Evolutionary conservation across 53 echinoderm and acorn worm genomes (phyloP).

Genomic region (Mesocentrotus franciscanus): DNA sequence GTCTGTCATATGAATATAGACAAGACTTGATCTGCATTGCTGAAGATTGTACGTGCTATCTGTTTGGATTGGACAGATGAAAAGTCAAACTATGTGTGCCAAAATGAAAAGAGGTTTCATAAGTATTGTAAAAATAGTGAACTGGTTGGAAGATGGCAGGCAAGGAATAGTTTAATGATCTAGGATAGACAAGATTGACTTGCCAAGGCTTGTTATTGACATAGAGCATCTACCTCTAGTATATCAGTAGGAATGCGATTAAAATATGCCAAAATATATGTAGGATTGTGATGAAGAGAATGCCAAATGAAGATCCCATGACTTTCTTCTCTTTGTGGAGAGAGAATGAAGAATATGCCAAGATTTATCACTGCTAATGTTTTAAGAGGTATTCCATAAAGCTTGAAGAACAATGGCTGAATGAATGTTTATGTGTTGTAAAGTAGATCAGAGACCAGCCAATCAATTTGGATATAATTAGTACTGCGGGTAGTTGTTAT

Average conservation of each 20-base stretch:
- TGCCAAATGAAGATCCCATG: conserved; percentile 21
- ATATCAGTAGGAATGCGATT: background rate
- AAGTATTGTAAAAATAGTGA: background rate
- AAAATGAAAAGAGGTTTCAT: conserved; percentile 23
- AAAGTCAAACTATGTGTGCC: conserved; percentile 34
- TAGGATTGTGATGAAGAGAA: conserved; percentile 22
- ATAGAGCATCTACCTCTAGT: conserved; percentile 60
- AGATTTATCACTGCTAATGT: conserved; percentile 50
- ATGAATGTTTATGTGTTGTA: conserved; percentile 32
- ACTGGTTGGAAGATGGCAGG: background rate
- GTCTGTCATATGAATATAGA: background rate
- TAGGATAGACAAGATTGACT: background rate
- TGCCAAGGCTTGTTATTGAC: conserved; percentile 13
- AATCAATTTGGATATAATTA: conserved; percentile 47
- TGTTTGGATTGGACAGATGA: background rate
- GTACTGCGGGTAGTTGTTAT: conserved; percentile 66
- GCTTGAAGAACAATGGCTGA: conserved; percentile 49
- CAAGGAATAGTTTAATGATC: background rate
- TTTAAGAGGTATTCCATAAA: conserved; percentile 14
- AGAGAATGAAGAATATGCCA: conserved; percentile 14
- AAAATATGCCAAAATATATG: conserved; percentile 52
- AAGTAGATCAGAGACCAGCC: background rate
- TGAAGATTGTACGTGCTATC: conserved; percentile 34
- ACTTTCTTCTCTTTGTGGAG: background rate
- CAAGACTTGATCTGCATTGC: background rate